These are phyloP conservation scores for Odontomyia ornata DNA, from an alignment of 2,888 invertebrate genomes.

Conservation along the genomic window DNA sequence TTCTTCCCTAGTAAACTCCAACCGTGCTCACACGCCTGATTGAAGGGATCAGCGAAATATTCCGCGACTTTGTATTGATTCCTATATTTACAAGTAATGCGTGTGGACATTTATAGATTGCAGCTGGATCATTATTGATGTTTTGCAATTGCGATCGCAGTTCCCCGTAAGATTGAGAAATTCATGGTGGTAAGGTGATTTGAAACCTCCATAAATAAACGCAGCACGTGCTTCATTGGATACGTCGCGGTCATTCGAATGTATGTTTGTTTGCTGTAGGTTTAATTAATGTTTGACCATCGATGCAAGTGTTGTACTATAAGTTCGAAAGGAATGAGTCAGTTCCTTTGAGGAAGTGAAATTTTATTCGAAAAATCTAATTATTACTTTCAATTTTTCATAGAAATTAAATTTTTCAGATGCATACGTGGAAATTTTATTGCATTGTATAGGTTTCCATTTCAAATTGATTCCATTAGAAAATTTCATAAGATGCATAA, in stretches of 20 bases:
- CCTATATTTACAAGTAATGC: neutral
- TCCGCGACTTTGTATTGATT: neutral
- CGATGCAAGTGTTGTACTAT: too few species aligned
- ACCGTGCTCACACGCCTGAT: neutral
- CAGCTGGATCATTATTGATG: conserved; percentile 30
- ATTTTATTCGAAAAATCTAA: too few species aligned
- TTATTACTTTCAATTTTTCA: too few species aligned
- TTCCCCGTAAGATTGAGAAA: neutral
- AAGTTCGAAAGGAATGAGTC: too few species aligned
- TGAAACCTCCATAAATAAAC: neutral
- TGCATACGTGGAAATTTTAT: too few species aligned
- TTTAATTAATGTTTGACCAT: neutral
- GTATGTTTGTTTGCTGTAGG: neutral
- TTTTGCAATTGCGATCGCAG: neutral
- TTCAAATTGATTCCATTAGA: too few species aligned
- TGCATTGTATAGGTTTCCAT: too few species aligned
- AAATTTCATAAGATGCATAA: too few species aligned
- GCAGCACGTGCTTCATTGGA: too few species aligned
- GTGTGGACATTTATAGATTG: conserved; percentile 23
- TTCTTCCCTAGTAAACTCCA: too few species aligned
- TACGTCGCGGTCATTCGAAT: neutral
- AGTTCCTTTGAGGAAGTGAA: too few species aligned
- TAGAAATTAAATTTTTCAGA: too few species aligned
- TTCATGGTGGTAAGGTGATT: neutral
- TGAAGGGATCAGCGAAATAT: neutral